phyloP scores from a whole-genome alignment of 1,140 invertebrate genomes.

The Mercenaria mercenaria region DNA sequence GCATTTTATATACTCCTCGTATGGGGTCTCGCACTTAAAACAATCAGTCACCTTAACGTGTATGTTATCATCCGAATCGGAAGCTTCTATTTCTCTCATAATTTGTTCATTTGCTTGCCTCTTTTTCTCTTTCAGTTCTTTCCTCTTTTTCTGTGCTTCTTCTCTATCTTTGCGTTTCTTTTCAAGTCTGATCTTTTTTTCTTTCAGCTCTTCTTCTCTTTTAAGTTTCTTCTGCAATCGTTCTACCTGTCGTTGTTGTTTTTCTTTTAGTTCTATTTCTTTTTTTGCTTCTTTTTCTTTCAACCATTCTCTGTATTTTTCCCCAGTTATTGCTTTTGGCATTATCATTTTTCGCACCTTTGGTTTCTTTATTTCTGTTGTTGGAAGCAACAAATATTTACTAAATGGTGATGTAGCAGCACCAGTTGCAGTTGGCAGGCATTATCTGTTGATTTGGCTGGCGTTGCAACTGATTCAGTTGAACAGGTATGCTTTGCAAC shows the following conservation, averaged over 20 bases:
- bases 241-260: neutral
- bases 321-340: slow-evolving; percentile 17
- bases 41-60: neutral
- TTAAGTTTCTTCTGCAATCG: neutral
- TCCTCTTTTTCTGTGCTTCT: neutral
- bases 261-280: neutral
- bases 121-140: slow-evolving; percentile 1
- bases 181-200: neutral
- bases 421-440: neutral
- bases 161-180: neutral
- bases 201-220: neutral
- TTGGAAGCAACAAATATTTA: neutral
- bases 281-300: neutral
- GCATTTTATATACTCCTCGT: neutral
- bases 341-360: slow-evolving; percentile 16
- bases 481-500: neutral
- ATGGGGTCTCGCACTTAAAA: slow-evolving; percentile 7
- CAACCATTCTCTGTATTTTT: slow-evolving; percentile 14
- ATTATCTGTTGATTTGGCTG: neutral
- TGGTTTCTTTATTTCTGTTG: neutral
- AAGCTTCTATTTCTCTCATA: slow-evolving; percentile 6
- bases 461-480: neutral
- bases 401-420: neutral
- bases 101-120: neutral
- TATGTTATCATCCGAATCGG: neutral